Percentiles rank a stretch among this genome's conserved stretches.
Conservation (phyloP, 1,140 invertebrate genomes). For the Aphidius ervi region DNA sequence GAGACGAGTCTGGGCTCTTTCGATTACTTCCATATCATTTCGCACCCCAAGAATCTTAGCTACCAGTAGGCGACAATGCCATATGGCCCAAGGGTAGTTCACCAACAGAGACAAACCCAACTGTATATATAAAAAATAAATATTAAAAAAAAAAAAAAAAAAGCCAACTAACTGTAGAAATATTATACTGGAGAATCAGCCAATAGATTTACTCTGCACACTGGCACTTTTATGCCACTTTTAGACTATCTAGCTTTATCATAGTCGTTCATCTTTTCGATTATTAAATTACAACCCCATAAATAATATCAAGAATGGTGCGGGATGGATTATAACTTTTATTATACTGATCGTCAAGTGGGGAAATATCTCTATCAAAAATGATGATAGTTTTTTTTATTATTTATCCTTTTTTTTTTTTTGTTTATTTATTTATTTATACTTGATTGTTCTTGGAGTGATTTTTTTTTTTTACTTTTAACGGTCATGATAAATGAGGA, state of each 20-base stretch:
- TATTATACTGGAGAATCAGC: conserved; percentile 11
- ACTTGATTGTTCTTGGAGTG: too few relatives aligned
- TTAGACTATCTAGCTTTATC: conserved; percentile 41
- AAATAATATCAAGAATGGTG: conserved; percentile 36
- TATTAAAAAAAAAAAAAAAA: conserved; percentile 10
- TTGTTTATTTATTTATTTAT: too few relatives aligned
- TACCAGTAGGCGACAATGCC: conserved; percentile 28
- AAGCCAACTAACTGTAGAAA: conserved; percentile 6
- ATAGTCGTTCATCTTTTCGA: conserved; percentile 43
- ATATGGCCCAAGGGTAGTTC: conserved; percentile 41
- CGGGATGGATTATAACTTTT: too few relatives aligned
- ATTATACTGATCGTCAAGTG: too few relatives aligned
- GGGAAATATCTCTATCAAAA: too few relatives aligned
- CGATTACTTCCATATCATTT: conserved; percentile 56
- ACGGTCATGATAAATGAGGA: neutral
- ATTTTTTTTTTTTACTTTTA: too few relatives aligned
- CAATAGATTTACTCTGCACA: conserved; percentile 15
- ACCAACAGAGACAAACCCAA: neutral
- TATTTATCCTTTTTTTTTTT: too few relatives aligned
- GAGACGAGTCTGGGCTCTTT: conserved; percentile 34
- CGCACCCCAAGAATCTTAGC: conserved; percentile 44
- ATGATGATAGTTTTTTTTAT: too few relatives aligned
- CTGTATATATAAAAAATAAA: neutral
- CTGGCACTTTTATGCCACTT: conserved; percentile 48
- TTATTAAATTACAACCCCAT: conserved; percentile 53